Percentiles rank a stretch among this genome's conserved stretches.
These are phyloP conservation scores for Hassar affinis DNA, from an alignment of 2,113 vertebrate genomes.

Conservation along the genomic window DNA sequence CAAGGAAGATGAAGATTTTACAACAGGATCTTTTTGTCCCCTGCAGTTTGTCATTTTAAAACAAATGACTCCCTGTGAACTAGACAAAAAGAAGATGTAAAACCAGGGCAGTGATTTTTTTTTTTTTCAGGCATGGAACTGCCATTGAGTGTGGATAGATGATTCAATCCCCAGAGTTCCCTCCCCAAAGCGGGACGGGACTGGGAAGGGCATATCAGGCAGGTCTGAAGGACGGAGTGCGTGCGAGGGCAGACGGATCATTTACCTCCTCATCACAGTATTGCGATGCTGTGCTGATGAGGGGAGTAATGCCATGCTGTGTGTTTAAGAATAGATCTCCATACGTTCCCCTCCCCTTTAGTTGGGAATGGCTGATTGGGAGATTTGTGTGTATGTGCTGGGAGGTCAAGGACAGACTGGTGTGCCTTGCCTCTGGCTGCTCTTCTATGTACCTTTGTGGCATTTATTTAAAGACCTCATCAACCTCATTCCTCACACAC, in stretches of 20 bases:
- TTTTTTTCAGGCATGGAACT: neutral
- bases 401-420: slow-evolving; percentile 23
- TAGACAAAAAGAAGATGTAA: slow-evolving; percentile 2
- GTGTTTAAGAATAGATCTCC: slow-evolving; percentile 48
- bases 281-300: slow-evolving; percentile 45
- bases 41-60: slow-evolving; percentile 21
- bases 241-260: slow-evolving; percentile 38
- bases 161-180: slow-evolving; percentile 31
- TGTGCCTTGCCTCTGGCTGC: slow-evolving; percentile 69
- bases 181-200: slow-evolving; percentile 11
- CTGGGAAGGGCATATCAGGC: slow-evolving; percentile 39
- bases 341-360: slow-evolving; percentile 37
- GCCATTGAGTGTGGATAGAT: slow-evolving; percentile 23
- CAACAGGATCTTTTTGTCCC: neutral
- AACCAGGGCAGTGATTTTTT: neutral
- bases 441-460: slow-evolving; percentile 69
- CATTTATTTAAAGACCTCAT: slow-evolving; percentile 75
- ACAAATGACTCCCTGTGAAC: slow-evolving; percentile 27
- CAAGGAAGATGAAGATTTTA: neutral
- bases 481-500: slow-evolving; percentile 51
- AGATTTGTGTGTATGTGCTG: slow-evolving; percentile 31
- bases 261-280: slow-evolving; percentile 41
- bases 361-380: slow-evolving; percentile 26
- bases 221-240: slow-evolving; percentile 39
- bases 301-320: slow-evolving; percentile 5